Base-by-base conservation (phyloP, 2,888 invertebrate genomes). In the Luperina nickerlii region DNA sequence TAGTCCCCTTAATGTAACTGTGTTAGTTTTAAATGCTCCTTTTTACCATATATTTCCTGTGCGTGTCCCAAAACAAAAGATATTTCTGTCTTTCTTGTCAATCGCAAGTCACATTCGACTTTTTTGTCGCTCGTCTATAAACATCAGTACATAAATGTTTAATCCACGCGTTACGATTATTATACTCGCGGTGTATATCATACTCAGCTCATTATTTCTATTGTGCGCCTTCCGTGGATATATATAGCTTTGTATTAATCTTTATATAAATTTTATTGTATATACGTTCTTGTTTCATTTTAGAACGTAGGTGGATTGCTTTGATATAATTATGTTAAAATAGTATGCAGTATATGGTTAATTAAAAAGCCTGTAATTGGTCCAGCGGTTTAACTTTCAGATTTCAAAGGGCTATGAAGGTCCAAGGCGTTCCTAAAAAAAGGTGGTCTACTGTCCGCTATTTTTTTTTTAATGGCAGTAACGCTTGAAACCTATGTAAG, bases 171-270 rank as follows among this genome's bases (percentile, higher is more conserved):
- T 84, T 85, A 82, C 83, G 85, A 84, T 84, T 87, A 87, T 88
- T 86, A 79, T 85, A 81, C 81, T 32, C 72, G 74, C 73, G 54
- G 57, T 69, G 85, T 89, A 88, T 89, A 90, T 90, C 88, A 90
- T 90, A 87, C 87, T 78, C 90, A 87, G 82, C 57, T 90, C 90
- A 90, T 91, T 91, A 90, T 90, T 86, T 84, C 89, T 88, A 91
- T 90, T 91, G 91, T 91, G 79, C 74, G 67, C 74, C 78, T 79
- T 79, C 74, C 74, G 74, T 65, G 80, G 65, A 85, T 87, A n/a
- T 83, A 88, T 86, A 87, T 78, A 60, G 72, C 74, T n/a, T 63
- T 18, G 27, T 83, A 81, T 88, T 84, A 87, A 75, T 81, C 66
- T 79, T 70, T 82, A 79, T 65, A 78, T 85, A 72, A 38, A 60